Percentiles rank a stretch among this genome's conserved stretches.
phyloP scores from a whole-genome alignment of 2,113 vertebrate genomes.

The Crotalus helleri region DNA sequence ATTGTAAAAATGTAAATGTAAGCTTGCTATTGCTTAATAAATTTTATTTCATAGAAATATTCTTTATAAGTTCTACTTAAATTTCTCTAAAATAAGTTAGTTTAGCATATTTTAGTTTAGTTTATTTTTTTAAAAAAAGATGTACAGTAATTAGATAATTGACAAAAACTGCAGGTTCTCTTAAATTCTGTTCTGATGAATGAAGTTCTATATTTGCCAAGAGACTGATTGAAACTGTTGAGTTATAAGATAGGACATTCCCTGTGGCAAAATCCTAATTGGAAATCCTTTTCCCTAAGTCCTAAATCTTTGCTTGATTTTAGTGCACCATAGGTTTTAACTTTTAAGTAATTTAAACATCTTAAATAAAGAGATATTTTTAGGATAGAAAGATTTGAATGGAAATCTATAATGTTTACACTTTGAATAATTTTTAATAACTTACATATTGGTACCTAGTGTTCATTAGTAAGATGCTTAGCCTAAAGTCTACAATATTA shows the following conservation, averaged over 20 bases:
- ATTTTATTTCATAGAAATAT: background rate
- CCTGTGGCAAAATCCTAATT: background rate
- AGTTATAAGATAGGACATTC: background rate
- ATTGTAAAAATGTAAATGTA: background rate
- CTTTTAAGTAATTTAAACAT: background rate
- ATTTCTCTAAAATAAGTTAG: background rate
- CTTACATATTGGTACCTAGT: background rate
- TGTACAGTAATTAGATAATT: background rate
- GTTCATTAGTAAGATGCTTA: constrained; percentile 31
- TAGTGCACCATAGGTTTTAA: background rate
- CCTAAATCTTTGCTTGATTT: background rate
- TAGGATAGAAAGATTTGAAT: background rate
- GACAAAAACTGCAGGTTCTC: background rate
- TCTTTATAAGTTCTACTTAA: background rate
- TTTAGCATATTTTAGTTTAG: background rate
- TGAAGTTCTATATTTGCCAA: background rate
- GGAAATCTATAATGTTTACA: background rate
- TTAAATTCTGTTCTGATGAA: background rate
- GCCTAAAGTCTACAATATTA: constrained; percentile 33
- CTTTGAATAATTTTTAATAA: background rate
- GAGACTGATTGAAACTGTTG: background rate
- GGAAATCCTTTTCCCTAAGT: background rate
- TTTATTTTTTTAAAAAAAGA: background rate
- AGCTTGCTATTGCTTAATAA: background rate
- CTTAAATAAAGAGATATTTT: background rate